Conservation (phyloP, 2,113 vertebrate species). For the Synodontis membranacea region DNA sequence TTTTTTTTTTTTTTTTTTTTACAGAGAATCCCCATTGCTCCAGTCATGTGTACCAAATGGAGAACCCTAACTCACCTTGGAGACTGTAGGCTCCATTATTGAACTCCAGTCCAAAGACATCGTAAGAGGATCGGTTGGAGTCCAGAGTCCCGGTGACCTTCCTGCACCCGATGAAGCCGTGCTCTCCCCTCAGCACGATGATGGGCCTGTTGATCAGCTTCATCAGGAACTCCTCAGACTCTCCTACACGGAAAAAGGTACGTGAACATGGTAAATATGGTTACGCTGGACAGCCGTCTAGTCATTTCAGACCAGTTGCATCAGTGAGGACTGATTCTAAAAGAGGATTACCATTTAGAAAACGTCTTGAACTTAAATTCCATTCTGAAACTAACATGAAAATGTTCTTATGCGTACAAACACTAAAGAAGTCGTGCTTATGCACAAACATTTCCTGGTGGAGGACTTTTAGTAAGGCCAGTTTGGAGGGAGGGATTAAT, state of each 20-base stretch:
- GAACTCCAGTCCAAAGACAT: constrained; percentile 94
- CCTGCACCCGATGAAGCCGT: constrained; percentile 97
- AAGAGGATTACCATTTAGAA: neutral
- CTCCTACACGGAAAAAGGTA: constrained; percentile 67
- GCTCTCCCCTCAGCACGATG: constrained; percentile 93
- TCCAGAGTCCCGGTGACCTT: constrained; percentile 95
- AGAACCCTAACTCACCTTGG: constrained; percentile 77
- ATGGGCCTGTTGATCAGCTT: constrained; percentile 97
- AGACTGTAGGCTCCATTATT: constrained; percentile 91
- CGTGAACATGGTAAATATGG: neutral
- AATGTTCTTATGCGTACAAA: neutral
- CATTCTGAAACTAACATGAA: neutral
- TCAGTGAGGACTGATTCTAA: neutral
- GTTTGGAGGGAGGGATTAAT: neutral
- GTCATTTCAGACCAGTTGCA: neutral
- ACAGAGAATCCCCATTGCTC: neutral
- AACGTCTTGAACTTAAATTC: neutral
- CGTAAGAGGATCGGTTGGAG: constrained; percentile 92
- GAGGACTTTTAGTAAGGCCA: neutral
- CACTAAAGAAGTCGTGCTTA: neutral
- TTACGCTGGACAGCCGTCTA: neutral
- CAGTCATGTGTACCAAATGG: neutral
- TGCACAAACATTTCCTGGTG: neutral
- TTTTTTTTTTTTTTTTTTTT: too few species aligned
- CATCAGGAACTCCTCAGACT: constrained; percentile 92